Base-by-base conservation (phyloP, 2,888 invertebrate genomes). In the Branchellion lobata region DNA sequence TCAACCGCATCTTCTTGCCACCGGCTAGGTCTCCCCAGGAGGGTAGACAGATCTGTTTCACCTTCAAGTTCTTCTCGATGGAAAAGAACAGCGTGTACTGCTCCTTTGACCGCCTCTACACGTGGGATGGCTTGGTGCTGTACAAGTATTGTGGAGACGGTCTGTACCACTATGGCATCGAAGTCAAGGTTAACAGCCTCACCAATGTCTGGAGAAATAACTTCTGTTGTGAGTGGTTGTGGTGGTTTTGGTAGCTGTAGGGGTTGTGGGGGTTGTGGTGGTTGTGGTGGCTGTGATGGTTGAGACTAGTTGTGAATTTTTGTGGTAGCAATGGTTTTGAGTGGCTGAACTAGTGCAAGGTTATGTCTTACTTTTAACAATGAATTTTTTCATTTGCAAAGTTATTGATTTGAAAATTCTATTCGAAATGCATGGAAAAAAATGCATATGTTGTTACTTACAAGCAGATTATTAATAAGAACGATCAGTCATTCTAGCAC, bases 191-290 rank as follows among this genome's bases (percentile, higher is more conserved):
- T 53, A 80, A 78, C 51, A 73, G 74, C 34, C 51, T 74, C 34
- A 69, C 31, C 33, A 69, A 69, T n/a, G 82, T 83, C 69, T 83
- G 83, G 83, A 80, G 78, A 36, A 77, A 53, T 21, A 65, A 82
- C 47, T 83, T 83, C 79, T 83, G 83, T 81, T 83, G 83, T 83
- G 74, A 83, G 83, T 82, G 68, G 29, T 33, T 36, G 18, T 31
- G 36, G 11, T 40, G 36, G 24, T 40, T 5, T 5, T 36, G 72
- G n/a, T 71, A n/a, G n/a, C 31, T 3, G 8, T 71, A 14, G 11
- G 8, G 8, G 8, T 29, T 5, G 65, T 5, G 5, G 65, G 5
- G 40, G 14, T 40, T n/a, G n/a, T 71, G 34, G n/a, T 29, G n/a
- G 8, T 71, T 3, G 11, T 71, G 8, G 8, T 29, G n/a, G 65